phyloP scores from a whole-genome alignment of 2,888 invertebrate genomes.

The Erebia palarica region DNA sequence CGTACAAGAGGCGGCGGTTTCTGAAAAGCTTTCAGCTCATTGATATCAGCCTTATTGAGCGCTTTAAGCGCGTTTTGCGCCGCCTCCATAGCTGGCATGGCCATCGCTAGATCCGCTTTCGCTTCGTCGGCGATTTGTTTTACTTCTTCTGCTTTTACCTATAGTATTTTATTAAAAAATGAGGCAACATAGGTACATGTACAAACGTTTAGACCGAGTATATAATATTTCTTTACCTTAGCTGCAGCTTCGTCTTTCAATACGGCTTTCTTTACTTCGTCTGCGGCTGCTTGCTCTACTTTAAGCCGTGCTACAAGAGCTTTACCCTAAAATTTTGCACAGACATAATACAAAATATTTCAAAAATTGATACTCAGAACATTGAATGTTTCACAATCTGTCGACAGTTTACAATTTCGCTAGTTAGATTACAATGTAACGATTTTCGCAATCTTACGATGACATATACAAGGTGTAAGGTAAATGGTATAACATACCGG shows the following conservation, averaged over 20 bases:
- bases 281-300: conserved; percentile 91
- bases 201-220: background rate
- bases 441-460: too few relatives aligned
- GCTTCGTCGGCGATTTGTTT: conserved; percentile 93
- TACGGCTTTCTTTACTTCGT: conserved; percentile 90
- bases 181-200: too few relatives aligned
- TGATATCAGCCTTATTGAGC: conserved; percentile 94
- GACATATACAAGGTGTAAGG: too few relatives aligned
- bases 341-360: too few relatives aligned
- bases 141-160: conserved; percentile 93
- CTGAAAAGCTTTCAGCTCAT: conserved; percentile 93
- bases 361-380: too few relatives aligned
- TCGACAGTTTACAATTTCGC: too few relatives aligned
- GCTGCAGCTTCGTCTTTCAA: conserved; percentile 92
- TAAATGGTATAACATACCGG: too few relatives aligned
- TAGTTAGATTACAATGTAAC: too few relatives aligned
- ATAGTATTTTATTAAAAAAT: conserved; percentile 7
- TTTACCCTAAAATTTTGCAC: conserved; percentile 72
- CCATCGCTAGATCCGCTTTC: conserved; percentile 93
- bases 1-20: conserved; percentile 93
- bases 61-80: conserved; percentile 92
- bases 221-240: conserved; percentile 77
- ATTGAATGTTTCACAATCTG: too few relatives aligned
- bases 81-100: conserved; percentile 92
- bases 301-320: conserved; percentile 88